Evolutionary conservation across 2,888 invertebrate genomes (phyloP), one percentile per base, ranked within the genome.

Genomic region (Agapostemon virescens): DNA sequence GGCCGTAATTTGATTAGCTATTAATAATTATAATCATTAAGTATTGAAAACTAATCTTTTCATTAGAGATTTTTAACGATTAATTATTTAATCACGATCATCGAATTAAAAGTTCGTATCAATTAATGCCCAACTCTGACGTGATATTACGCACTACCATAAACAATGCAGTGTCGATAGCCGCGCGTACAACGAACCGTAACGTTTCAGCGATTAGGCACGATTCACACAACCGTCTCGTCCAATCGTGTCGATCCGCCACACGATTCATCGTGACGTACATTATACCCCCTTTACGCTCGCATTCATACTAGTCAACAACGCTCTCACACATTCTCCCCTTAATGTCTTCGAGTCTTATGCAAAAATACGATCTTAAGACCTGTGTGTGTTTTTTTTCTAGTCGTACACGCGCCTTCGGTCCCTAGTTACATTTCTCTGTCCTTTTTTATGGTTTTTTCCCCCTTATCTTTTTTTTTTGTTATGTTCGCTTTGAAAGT

Each of bases 281-380:
- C 33, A 61, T 33, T 30, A n/a, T n/a, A 61, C 20, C 61, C 33
- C 61, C 26, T 7, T 64, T 36, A 17, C 23, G 20, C 30, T 7
- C 26, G 1, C 58, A n/a, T 13, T 49, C 58, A 20, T 49, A 1
- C 45, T n/a, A 40, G 71, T 26, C 38, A 61, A 52, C 20, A 30
- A 55, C 55, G 55, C 38, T 6, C 38, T 6, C 36, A 72, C 40
- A 20, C 74, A 63, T 49, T 55, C 61, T 33, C 63, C 66, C 26
- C 79, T 70, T 76, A 79, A 49, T 69, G 68, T 82, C 72, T 55
- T 74, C 73, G 55, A 79, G 77, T 84, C 77, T 85, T 82, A 86
- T 90, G 90, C 86, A 90, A 89, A 90, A 91, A 89, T 90, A 90
- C 89, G 82, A 87, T 88, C 77, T 82, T 81, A 77, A 80, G 72